Conservation (phyloP, 2,888 invertebrate genomes). For the Cheilosia variabilis region DNA sequence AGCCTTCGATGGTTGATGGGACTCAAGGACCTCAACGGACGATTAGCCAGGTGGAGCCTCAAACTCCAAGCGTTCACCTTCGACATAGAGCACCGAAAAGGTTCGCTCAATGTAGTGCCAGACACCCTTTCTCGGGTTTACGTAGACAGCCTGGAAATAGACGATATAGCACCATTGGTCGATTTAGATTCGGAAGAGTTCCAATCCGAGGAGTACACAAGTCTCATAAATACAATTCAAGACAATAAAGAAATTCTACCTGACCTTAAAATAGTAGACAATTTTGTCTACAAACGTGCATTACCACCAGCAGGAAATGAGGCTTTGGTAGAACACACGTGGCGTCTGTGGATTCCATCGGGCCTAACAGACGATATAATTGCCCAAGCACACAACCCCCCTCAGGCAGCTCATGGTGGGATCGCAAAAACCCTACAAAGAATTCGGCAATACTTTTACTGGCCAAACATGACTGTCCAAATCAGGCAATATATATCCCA, state of each 20-base stretch:
- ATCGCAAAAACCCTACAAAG: conserved; percentile 10
- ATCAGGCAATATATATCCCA: too few species aligned
- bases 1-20: neutral
- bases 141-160: neutral
- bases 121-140: neutral
- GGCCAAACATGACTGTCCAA: conserved; percentile 22
- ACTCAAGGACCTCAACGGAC: neutral
- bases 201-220: neutral
- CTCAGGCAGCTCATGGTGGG: conserved; percentile 44
- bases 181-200: conserved; percentile 14
- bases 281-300: conserved; percentile 8
- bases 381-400: conserved; percentile 29
- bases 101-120: conserved; percentile 33
- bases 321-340: neutral
- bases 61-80: conserved; percentile 7
- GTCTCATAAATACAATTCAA: neutral
- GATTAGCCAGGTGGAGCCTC: neutral
- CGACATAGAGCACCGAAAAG: conserved; percentile 76
- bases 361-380: conserved; percentile 24
- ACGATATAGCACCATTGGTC: neutral
- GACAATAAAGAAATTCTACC: neutral
- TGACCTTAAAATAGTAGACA: neutral
- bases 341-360: conserved; percentile 38
- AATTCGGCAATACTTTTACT: conserved; percentile 9
- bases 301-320: neutral